These are phyloP conservation scores for Toxotes jaculatrix DNA, from an alignment of 2,113 vertebrate genomes.

Conservation along the genomic window DNA sequence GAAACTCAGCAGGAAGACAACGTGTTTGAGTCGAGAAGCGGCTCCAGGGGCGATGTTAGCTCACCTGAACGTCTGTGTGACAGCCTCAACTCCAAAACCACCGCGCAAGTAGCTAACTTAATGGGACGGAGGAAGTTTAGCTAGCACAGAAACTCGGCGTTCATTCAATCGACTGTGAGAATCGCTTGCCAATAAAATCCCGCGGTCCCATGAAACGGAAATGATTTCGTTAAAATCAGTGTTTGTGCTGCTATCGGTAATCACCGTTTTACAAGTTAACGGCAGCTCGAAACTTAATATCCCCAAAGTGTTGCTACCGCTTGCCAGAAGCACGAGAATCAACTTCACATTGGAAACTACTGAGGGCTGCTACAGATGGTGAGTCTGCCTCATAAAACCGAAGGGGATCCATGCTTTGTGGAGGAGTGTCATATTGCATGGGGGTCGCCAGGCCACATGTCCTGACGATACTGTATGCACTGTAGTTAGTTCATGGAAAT, in stretches of 20 bases:
- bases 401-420: not conserved
- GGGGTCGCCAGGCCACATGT: slow-evolving; percentile 39
- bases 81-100: not conserved
- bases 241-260: slow-evolving; percentile 20
- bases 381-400: slow-evolving; percentile 65
- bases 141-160: slow-evolving; percentile 14
- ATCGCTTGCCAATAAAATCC: not conserved
- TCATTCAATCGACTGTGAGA: slow-evolving; percentile 36
- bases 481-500: not conserved
- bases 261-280: not conserved
- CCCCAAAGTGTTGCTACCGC: slow-evolving; percentile 93
- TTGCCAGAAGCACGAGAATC: slow-evolving; percentile 88
- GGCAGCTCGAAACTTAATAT: slow-evolving; percentile 90
- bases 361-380: slow-evolving; percentile 97
- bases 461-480: not conserved
- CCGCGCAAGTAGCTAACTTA: not conserved
- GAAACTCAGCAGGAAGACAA: slow-evolving; percentile 39
- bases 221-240: slow-evolving; percentile 14
- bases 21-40: slow-evolving; percentile 22
- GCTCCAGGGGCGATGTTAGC: slow-evolving; percentile 17
- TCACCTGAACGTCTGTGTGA: not conserved
- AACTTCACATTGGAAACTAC: slow-evolving; percentile 94
- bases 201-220: slow-evolving; percentile 31
- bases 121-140: slow-evolving; percentile 34
- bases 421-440: slow-evolving; percentile 43